Evolutionary conservation across 2,797 vertebrate genomes (phyloP).

Genomic region (Limnodromus scolopaceus): DNA sequence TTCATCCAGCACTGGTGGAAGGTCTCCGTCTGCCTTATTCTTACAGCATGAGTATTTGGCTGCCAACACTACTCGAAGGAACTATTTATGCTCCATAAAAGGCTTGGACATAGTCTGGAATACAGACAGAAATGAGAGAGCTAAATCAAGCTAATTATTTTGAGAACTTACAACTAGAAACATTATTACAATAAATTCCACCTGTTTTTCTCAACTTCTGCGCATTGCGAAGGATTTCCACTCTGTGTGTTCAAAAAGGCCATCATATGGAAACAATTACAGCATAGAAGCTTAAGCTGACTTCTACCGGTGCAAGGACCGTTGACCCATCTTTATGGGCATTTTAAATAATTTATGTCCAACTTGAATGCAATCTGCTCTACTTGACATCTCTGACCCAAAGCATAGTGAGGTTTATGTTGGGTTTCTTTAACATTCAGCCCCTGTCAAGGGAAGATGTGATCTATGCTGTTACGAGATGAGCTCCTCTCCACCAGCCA

Average conservation of each 20-base stretch:
- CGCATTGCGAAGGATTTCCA: background rate
- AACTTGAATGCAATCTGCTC: slow-evolving; percentile 52
- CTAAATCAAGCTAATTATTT: slow-evolving; percentile 66
- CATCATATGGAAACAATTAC: slow-evolving; percentile 54
- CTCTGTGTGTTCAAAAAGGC: background rate
- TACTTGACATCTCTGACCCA: slow-evolving; percentile 57
- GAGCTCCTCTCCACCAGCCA: background rate
- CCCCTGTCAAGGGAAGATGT: slow-evolving; percentile 20
- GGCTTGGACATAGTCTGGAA: background rate
- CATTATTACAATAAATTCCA: slow-evolving; percentile 34
- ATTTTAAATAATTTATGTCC: slow-evolving; percentile 63
- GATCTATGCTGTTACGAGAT: background rate
- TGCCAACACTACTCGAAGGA: slow-evolving; percentile 7
- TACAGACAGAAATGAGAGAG: background rate
- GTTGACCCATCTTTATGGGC: slow-evolving; percentile 54
- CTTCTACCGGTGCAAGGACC: slow-evolving; percentile 14
- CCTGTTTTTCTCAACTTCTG: background rate
- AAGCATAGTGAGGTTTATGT: slow-evolving; percentile 35
- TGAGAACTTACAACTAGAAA: slow-evolving; percentile 43
- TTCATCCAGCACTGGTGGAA: slow-evolving; percentile 23
- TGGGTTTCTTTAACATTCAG: slow-evolving; percentile 55
- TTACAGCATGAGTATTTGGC: background rate
- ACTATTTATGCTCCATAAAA: slow-evolving; percentile 31
- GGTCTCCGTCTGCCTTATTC: slow-evolving; percentile 4
- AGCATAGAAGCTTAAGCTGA: background rate